Evolutionary conservation across 2,888 invertebrate genomes (phyloP).

Genomic region (Muschampia plurimacula): DNA sequence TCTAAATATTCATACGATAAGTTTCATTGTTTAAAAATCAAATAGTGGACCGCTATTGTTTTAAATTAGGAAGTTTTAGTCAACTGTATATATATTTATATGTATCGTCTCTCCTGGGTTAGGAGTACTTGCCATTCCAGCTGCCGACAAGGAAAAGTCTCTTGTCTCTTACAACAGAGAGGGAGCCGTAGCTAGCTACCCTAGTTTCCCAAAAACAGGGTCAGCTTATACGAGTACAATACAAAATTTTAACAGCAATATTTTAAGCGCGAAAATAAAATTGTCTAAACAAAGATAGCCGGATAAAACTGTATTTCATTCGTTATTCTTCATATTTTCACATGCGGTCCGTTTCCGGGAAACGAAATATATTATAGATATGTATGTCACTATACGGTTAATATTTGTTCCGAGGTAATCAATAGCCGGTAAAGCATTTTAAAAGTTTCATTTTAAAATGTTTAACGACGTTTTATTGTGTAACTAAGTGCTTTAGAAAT

Average conservation of each 20-base stretch:
- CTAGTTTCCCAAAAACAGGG: no score
- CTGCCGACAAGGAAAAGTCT: no score
- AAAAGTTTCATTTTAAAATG: not conserved
- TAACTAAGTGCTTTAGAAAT: no score
- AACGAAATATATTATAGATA: not conserved
- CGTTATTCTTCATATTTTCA: not conserved
- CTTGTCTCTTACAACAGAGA: no score
- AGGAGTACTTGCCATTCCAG: no score
- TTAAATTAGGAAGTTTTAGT: not conserved
- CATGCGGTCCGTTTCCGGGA: not conserved
- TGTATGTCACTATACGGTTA: not conserved
- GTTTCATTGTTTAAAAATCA: not conserved
- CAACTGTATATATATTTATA: no score
- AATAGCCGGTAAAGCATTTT: not conserved
- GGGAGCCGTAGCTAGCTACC: no score
- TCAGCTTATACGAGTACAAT: no score
- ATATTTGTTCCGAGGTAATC: not conserved
- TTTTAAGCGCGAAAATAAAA: not conserved
- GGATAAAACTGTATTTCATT: not conserved
- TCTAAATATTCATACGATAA: no score
- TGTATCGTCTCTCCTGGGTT: no score
- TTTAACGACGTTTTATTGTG: not conserved
- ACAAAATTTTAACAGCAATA: no score
- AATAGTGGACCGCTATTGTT: no score
- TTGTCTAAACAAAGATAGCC: not conserved